These are phyloP conservation scores for Bilobella aurantiaca DNA, from an alignment of 1,140 invertebrate species.

Conservation along the genomic window DNA sequence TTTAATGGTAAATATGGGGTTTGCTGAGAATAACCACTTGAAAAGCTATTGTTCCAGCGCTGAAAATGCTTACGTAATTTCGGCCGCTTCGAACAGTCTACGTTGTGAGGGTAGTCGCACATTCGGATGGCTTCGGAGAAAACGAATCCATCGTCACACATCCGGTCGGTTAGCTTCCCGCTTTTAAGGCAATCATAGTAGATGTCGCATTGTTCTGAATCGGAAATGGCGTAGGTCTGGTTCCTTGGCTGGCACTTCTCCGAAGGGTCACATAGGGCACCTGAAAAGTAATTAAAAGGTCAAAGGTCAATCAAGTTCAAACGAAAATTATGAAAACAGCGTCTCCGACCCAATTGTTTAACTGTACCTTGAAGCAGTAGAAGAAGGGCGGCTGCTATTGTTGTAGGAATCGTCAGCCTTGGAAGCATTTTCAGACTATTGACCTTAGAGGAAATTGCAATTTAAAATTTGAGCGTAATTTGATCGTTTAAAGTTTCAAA, in stretches of 20 bases:
- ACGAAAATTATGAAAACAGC: too few species aligned
- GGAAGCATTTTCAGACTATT: too few species aligned
- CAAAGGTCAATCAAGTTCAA: background rate
- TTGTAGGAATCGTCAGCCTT: too few species aligned
- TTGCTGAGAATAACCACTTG: background rate
- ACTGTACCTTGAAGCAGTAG: too few species aligned
- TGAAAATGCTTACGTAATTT: conserved; percentile 40
- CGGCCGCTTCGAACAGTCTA: conserved; percentile 38
- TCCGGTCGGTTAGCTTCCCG: conserved; percentile 37
- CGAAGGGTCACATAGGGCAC: conserved; percentile 2
- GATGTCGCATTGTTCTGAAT: conserved; percentile 41
- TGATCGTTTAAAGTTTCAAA: too few species aligned
- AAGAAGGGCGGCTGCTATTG: background rate
- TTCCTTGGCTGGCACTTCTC: conserved; percentile 22
- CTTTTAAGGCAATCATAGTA: conserved; percentile 39
- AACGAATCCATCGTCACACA: conserved; percentile 42
- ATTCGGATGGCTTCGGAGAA: conserved; percentile 37
- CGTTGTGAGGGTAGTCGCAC: conserved; percentile 41
- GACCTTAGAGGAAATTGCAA: too few species aligned
- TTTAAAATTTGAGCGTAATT: too few species aligned
- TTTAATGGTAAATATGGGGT: background rate
- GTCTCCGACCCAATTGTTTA: too few species aligned
- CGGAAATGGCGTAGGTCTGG: conserved; percentile 36
- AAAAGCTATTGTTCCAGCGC: background rate
- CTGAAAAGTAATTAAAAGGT: conserved; percentile 9